Base-by-base conservation (phyloP, 2,797 vertebrate species). In the Sitta carolinensis region DNA sequence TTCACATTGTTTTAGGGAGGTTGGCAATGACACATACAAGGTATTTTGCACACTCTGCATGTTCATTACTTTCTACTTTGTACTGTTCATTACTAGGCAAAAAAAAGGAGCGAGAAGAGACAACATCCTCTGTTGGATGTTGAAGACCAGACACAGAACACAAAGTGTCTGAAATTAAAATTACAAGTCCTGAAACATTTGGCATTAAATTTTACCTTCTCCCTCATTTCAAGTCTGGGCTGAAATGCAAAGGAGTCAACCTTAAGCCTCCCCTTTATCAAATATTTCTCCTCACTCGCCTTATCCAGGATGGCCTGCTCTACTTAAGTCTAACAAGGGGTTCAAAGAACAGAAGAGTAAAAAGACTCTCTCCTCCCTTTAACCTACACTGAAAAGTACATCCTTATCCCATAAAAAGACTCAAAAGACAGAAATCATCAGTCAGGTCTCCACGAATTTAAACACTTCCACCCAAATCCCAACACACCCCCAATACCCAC, bases 321-420 rank as follows among this genome's bases (percentile, higher is more conserved):
- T 47, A 15, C 29, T 51, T 0, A 45, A 62, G n/a, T 38, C 40
- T 13, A 47, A 26, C 32, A 51, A 0, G 43, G 26, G 5, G 11
- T 34, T 69, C 34, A 45, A 74, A 73, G 45, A 1, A 3, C 2
- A 8, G 13, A 36, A 43, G 42, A 69, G 27, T 16, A 38, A 42
- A 13, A 26, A 40, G 30, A 47, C 10, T 67, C 21, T 23, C 32
- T 68, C 23, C 25, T 78, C 21, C 52, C 38, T 75, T 68, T 32
- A 22, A 48, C 42, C 34, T 74, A 59, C 22, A 73, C 27, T 40
- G n/a, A 91, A 82, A 83, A 78, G 26, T 22, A 43, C 0, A 2
- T 20, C 66, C 27, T 55, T 16, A 61, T 61, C 23, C 27, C 61
- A 57, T 70, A 75, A 76, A 90, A 76, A 36, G 11, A 59, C 38